Base-by-base conservation (phyloP, 2,888 invertebrate species). In the Oligia fasciuncula region DNA sequence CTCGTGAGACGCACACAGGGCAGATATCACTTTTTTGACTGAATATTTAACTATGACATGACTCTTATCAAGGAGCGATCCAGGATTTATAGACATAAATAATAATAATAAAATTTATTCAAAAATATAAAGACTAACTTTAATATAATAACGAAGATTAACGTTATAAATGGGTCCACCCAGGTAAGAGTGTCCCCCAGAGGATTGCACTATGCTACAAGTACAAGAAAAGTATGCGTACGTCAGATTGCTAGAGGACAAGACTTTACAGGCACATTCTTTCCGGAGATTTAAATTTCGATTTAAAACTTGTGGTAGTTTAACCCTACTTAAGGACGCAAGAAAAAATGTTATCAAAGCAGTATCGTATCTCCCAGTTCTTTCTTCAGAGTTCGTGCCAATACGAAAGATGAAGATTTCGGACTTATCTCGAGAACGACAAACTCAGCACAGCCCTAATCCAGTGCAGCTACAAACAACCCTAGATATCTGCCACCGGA, bases 391-490 rank as follows among this genome's bases (percentile, higher is more conserved):
- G 2, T 51, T 9, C 14, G 6, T 14, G 23, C 35, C 8, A 9
- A 40, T 40, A 14, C 23, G 23, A 14, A 5, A 5, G 4, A 9
- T 54, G 5, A 23, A 54, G 54, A 54, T n/a, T 70, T 40, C 5
- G 2, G 5, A 23, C 14, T 54, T 40, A 11, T 17, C 17, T 71
- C n/a, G 57, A 17, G 6, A 62, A n/a, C 11, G n/a, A 40, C 5
- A 57, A 57, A n/a, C n/a, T 49, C 9, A 9, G 66, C 8, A 13
- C 73, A 79, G 13, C 80, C 80, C 73, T 80, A 51, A 49, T 9
- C 17, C 4, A 46, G 60, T 40, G 46, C 40, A 46, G 23, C 9
- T 35, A 23, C 14, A 19, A 57, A 40, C 69, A 70, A 8, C 76
- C 51, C 76, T 72, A 57, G n/a, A n/a, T 4, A 23, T 57, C 35